Evolutionary conservation across 2,797 vertebrate genomes (phyloP).

Genomic region (Garrulus glandarius): DNA sequence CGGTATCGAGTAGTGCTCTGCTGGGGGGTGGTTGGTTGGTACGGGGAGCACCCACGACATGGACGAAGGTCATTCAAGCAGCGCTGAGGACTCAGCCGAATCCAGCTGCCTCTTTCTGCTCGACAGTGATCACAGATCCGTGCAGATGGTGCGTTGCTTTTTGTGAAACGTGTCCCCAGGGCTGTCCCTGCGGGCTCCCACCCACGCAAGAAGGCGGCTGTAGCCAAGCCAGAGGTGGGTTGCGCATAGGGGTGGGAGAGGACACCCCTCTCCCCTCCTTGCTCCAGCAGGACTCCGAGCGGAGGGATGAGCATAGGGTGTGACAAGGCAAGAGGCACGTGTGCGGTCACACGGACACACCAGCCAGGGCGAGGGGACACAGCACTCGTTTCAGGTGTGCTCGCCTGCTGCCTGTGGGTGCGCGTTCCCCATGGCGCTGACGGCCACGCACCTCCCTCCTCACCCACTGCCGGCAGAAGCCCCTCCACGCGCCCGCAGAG

Average conservation of each 20-base stretch:
- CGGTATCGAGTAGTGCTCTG: background rate
- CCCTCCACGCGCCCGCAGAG: background rate
- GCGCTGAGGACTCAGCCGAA: background rate
- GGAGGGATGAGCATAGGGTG: rapidly evolving
- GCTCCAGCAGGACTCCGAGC: background rate
- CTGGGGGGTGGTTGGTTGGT: background rate
- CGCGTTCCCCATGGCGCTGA: background rate
- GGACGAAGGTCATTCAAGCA: background rate
- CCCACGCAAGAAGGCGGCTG: background rate
- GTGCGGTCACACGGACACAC: background rate
- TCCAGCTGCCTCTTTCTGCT: conserved; percentile 20
- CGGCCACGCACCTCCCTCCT: background rate
- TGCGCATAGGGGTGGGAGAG: background rate
- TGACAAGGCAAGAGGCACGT: background rate
- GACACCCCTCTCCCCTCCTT: background rate
- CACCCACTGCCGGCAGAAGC: background rate
- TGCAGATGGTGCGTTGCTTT: background rate
- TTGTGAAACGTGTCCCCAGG: background rate
- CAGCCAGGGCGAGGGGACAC: background rate
- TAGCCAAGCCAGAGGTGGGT: background rate
- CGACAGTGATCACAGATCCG: background rate
- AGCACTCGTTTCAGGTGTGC: rapidly evolving
- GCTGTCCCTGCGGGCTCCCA: background rate
- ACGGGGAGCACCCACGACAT: background rate
- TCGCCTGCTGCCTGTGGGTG: background rate